Evolutionary conservation across 2,113 vertebrate genomes (phyloP).

Genomic region (Nerophis ophidion): DNA sequence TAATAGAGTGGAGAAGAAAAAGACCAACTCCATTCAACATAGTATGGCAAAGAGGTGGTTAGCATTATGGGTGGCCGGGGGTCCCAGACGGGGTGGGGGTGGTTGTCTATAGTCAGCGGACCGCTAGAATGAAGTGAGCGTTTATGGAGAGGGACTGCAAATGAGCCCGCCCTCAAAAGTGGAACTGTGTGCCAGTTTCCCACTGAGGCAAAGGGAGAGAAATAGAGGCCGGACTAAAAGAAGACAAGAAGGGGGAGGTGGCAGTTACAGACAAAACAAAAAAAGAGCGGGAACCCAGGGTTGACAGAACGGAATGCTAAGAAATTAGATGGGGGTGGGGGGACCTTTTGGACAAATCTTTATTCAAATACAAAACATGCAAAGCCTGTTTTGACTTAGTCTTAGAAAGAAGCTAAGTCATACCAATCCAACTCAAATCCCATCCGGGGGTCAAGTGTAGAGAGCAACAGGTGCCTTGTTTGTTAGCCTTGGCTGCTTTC

Average conservation of each 20-base stretch:
- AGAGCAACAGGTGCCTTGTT: constrained; percentile 13
- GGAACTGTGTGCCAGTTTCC: constrained; percentile 44
- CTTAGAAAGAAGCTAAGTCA: constrained; percentile 31
- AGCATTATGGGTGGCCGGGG: constrained; percentile 45
- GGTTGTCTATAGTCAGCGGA: constrained; percentile 33
- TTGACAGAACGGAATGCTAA: too few species aligned
- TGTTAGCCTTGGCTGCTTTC: neutral
- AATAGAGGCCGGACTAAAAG: constrained; percentile 32
- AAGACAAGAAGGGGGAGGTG: constrained; percentile 5
- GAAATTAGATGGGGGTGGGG: neutral
- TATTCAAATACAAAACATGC: too few species aligned
- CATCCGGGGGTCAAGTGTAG: constrained; percentile 23
- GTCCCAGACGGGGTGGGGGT: constrained; percentile 18
- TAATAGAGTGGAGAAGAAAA: too few species aligned
- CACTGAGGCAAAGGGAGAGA: constrained; percentile 43
- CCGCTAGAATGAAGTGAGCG: constrained; percentile 48
- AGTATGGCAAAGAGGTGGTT: constrained; percentile 16
- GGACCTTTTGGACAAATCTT: neutral
- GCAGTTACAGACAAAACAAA: constrained; percentile 32
- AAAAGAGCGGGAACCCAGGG: constrained; percentile 59
- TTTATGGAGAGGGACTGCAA: constrained; percentile 53
- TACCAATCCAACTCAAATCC: constrained; percentile 34
- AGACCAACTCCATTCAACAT: too few species aligned
- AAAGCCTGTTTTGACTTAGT: too few species aligned
- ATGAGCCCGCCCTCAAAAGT: constrained; percentile 52